phyloP scores from a whole-genome alignment of 2,113 vertebrate genomes.

The Erythrocercus mccallii region DNA sequence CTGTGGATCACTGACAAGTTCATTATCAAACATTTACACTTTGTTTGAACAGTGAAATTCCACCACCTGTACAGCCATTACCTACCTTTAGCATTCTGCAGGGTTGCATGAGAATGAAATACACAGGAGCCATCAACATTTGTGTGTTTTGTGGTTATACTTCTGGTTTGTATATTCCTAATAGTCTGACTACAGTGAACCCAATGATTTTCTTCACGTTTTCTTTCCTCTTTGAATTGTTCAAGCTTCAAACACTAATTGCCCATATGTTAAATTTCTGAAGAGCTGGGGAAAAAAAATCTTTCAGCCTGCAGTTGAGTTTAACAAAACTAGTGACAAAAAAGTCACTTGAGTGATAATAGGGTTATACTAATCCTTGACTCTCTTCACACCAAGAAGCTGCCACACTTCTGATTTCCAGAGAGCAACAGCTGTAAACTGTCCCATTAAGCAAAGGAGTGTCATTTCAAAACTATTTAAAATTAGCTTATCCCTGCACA shows the following conservation, averaged over 20 bases:
- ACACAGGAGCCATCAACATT: not conserved
- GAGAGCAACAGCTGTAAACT: not conserved
- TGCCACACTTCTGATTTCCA: not conserved
- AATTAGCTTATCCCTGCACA: not conserved
- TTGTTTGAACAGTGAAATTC: not conserved
- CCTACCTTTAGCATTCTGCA: not conserved
- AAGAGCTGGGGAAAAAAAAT: not conserved
- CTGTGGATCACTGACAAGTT: not conserved
- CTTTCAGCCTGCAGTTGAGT: not conserved
- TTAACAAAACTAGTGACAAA: not conserved
- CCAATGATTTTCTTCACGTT: not conserved
- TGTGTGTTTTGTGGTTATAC: not conserved
- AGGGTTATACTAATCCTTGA: not conserved
- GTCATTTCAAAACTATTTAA: not conserved
- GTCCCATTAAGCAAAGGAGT: not conserved
- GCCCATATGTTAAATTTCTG: not conserved
- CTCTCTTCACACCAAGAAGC: not conserved
- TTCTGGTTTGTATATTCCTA: not conserved
- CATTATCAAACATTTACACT: not conserved
- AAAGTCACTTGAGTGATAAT: not conserved
- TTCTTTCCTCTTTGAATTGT: not conserved
- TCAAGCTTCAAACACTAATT: not conserved
- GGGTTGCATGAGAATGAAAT: not conserved
- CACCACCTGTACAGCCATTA: not conserved
- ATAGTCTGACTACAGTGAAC: not conserved